These are phyloP conservation scores for Pardosa pseudoannulata DNA, from an alignment of 2,888 invertebrate species.

Conservation along the genomic window DNA sequence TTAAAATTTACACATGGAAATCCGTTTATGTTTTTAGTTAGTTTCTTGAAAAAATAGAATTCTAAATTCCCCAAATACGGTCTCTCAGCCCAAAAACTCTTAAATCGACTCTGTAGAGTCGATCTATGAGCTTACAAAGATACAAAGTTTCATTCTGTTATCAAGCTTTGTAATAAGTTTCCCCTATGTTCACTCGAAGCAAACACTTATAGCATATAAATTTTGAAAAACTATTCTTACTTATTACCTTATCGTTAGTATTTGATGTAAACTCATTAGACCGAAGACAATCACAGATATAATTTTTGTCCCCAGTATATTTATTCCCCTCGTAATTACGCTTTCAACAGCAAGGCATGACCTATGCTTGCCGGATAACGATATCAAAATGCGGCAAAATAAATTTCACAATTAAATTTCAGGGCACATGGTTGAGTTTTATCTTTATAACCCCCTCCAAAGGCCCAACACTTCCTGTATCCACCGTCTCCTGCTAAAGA, in stretches of 20 bases:
- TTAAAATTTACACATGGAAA: too few relatives aligned
- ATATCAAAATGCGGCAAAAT: not conserved
- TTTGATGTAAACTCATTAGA: not conserved
- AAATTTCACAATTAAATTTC: conserved; percentile 46
- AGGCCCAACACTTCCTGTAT: conserved; percentile 25
- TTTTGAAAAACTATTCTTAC: not conserved
- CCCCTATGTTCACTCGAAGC: not conserved
- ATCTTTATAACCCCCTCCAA: conserved; percentile 43
- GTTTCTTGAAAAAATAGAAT: too few relatives aligned
- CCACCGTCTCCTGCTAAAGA: not conserved
- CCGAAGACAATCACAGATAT: not conserved
- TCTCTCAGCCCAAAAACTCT: too few relatives aligned
- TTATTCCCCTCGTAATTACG: not conserved
- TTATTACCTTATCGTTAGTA: not conserved
- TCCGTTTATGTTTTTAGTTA: too few relatives aligned
- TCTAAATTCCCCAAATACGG: too few relatives aligned
- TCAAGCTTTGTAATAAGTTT: not conserved
- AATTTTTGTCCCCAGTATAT: too few relatives aligned
- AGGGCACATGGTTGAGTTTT: conserved; percentile 31
- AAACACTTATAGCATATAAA: not conserved
- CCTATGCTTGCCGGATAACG: conserved; percentile 1
- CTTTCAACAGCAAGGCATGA: conserved; percentile 3
- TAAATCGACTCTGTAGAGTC: too few relatives aligned
- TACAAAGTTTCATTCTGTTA: too few relatives aligned
- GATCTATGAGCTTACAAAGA: too few relatives aligned